phyloP scores from a whole-genome alignment of 2,797 vertebrate species.

The Coendou prehensilis region DNA sequence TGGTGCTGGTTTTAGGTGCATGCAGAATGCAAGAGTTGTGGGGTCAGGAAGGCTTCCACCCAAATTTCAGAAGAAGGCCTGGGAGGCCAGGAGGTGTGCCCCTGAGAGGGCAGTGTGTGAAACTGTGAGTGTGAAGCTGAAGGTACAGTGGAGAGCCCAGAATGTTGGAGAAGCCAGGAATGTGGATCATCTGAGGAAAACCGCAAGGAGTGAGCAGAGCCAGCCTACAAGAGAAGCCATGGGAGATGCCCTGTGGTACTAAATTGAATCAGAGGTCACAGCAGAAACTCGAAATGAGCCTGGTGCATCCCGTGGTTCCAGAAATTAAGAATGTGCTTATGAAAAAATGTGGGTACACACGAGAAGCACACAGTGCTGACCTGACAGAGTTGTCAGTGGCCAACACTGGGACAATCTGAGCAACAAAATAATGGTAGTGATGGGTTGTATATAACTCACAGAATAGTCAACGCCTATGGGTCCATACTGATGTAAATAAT shows the following conservation, averaged over 20 bases:
- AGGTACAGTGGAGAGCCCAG: background rate
- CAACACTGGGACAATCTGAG: background rate
- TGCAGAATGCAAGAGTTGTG: background rate
- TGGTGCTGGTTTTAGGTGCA: background rate
- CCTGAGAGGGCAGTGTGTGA: background rate
- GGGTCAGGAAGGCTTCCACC: background rate
- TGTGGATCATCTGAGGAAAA: background rate
- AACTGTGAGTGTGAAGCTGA: background rate
- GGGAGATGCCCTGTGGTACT: background rate
- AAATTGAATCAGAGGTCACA: background rate
- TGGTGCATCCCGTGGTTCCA: background rate
- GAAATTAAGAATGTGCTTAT: background rate
- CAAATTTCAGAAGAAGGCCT: background rate
- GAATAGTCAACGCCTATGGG: background rate
- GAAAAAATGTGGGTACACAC: too few species aligned
- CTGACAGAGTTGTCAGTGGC: background rate
- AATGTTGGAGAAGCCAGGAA: background rate
- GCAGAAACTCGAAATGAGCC: background rate
- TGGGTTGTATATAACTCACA: background rate
- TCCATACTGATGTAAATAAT: background rate
- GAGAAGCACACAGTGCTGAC: background rate
- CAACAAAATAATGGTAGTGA: background rate
- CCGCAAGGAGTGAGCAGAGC: background rate
- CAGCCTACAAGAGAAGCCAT: background rate
- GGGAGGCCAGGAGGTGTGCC: background rate